Evolutionary conservation across 1,140 invertebrate species (phyloP).

Genomic region (Mesaphorura yosii): DNA sequence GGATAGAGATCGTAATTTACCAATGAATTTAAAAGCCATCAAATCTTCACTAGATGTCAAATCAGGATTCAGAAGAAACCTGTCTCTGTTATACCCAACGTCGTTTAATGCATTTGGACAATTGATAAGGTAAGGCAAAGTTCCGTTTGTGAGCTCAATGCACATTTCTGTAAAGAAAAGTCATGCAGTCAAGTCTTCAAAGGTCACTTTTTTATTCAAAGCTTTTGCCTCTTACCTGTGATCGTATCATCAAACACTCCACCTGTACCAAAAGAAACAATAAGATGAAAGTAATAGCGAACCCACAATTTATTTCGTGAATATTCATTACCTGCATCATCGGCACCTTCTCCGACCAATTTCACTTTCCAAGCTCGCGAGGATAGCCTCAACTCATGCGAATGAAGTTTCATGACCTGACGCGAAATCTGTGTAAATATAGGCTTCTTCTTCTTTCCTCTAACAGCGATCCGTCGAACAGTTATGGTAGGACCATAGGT

Average conservation of each 20-base stretch:
- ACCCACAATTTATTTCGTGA: too few relatives aligned
- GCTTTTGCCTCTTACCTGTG: conserved; percentile 57
- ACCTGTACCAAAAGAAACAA: too few relatives aligned
- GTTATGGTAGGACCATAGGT: conserved; percentile 57
- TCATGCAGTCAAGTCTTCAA: background rate
- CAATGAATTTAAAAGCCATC: conserved; percentile 48
- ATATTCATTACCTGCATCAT: too few relatives aligned
- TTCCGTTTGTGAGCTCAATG: conserved; percentile 39
- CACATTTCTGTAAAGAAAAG: conserved; percentile 49
- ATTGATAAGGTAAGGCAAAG: conserved; percentile 44
- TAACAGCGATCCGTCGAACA: conserved; percentile 47
- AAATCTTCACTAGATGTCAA: conserved; percentile 44
- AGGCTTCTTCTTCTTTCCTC: conserved; percentile 45
- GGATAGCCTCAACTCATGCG: conserved; percentile 48
- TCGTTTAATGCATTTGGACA: conserved; percentile 48
- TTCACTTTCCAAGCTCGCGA: conserved; percentile 52
- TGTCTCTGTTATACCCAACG: conserved; percentile 50
- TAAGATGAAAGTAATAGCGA: background rate
- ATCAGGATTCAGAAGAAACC: conserved; percentile 51
- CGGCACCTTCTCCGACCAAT: conserved; percentile 52
- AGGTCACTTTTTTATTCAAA: conserved; percentile 28
- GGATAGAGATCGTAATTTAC: conserved; percentile 27
- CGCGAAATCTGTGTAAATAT: conserved; percentile 53
- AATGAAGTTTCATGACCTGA: conserved; percentile 50
- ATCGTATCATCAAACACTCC: conserved; percentile 62